Conservation (phyloP, 2,113 vertebrate genomes). For the Catharus bicknelli region DNA sequence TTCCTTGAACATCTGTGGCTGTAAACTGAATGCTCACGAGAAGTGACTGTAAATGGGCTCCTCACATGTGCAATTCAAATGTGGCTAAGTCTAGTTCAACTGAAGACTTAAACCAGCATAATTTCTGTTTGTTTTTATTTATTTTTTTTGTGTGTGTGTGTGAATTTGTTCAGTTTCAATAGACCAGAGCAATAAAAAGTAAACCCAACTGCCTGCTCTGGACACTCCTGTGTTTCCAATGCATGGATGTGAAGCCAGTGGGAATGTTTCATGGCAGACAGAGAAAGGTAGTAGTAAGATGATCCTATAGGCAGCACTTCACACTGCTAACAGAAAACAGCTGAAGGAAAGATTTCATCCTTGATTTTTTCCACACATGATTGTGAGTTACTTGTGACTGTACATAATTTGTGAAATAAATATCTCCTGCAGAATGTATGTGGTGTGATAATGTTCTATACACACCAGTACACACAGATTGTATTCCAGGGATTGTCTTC, state of each 20-base stretch:
- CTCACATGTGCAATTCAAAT: conserved; percentile 42
- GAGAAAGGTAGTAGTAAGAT: neutral
- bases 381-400: neutral
- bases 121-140: neutral
- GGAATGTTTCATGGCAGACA: neutral
- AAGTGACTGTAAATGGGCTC: conserved; percentile 53
- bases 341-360: neutral
- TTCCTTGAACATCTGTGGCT: conserved; percentile 50
- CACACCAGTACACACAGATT: neutral
- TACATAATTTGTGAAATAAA: neutral
- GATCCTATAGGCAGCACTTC: neutral
- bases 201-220: neutral
- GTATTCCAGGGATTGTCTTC: neutral
- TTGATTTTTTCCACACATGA: neutral
- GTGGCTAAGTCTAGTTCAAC: neutral
- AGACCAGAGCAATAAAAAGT: neutral
- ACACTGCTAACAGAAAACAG: neutral
- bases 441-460: neutral
- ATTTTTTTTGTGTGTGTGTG: neutral
- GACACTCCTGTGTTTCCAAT: neutral
- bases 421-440: neutral
- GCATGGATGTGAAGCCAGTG: neutral
- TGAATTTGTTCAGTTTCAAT: neutral
- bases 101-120: neutral
- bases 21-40: conserved; percentile 4